phyloP scores from a whole-genome alignment of 2,113 vertebrate genomes.

The Pseudorhombus dupliciocellatus region DNA sequence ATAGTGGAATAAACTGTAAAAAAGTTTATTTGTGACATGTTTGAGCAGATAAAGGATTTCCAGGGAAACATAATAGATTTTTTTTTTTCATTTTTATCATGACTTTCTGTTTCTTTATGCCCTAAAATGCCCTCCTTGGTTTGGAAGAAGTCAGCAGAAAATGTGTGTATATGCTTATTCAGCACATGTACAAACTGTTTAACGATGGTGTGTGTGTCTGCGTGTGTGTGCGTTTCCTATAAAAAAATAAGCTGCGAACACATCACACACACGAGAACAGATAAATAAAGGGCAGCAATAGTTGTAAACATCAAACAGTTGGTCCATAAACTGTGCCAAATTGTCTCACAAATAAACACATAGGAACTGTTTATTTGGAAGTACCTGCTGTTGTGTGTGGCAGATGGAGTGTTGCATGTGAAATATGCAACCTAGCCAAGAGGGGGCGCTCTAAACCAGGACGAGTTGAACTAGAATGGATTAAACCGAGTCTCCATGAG shows the following conservation, averaged over 20 bases:
- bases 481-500: not conserved
- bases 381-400: not conserved
- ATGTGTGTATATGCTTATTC: not conserved
- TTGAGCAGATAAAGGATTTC: not conserved
- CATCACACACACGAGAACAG: not conserved
- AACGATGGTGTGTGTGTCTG: not conserved
- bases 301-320: conserved; percentile 8
- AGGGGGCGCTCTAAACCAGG: conserved; percentile 52
- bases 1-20: too few relatives aligned
- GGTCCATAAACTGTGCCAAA: conserved; percentile 10
- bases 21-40: too few relatives aligned
- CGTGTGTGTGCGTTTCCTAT: conserved; percentile 6
- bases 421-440: conserved; percentile 35
- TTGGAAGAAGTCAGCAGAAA: conserved; percentile 19
- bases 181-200: not conserved
- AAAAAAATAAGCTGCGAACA: not conserved
- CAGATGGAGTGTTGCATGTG: fast-evolving
- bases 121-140: conserved; percentile 9
- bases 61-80: not conserved
- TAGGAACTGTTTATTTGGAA: conserved; percentile 19
- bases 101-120: not conserved
- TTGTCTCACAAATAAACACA: not conserved
- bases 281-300: conserved; percentile 18
- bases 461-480: not conserved
- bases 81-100: not conserved